Conservation (phyloP, 2,113 vertebrate species). For the Enhydra lutris region DNA sequence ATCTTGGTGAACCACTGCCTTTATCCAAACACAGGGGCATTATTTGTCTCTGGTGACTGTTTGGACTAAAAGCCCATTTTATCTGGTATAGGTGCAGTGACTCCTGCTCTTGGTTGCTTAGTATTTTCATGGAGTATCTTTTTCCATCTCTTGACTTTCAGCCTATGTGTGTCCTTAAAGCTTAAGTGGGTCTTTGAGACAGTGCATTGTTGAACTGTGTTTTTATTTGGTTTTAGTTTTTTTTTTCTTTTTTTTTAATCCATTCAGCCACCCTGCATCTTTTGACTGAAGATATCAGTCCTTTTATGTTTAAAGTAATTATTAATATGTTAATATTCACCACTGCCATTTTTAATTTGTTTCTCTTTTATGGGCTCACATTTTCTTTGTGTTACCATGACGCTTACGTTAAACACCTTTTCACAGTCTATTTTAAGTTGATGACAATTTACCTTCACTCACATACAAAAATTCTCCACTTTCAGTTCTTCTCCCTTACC, state of each 20-base stretch:
- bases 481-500: background rate
- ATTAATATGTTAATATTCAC: background rate
- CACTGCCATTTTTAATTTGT: background rate
- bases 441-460: background rate
- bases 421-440: background rate
- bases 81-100: fast-evolving
- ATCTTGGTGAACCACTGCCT: background rate
- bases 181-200: background rate
- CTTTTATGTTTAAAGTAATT: background rate
- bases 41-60: no score
- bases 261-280: background rate
- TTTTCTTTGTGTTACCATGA: background rate
- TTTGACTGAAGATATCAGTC: background rate
- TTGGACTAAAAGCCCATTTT: background rate
- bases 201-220: background rate
- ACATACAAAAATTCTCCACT: background rate
- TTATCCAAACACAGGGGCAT: background rate
- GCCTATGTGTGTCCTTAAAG: background rate
- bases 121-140: background rate
- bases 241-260: background rate
- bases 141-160: background rate
- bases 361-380: background rate
- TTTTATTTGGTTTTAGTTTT: no score
- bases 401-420: background rate
- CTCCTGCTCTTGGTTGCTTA: background rate